These are phyloP conservation scores for Pristionchus pacificus DNA, from an alignment of 1,140 invertebrate species.

Conservation along the genomic window DNA sequence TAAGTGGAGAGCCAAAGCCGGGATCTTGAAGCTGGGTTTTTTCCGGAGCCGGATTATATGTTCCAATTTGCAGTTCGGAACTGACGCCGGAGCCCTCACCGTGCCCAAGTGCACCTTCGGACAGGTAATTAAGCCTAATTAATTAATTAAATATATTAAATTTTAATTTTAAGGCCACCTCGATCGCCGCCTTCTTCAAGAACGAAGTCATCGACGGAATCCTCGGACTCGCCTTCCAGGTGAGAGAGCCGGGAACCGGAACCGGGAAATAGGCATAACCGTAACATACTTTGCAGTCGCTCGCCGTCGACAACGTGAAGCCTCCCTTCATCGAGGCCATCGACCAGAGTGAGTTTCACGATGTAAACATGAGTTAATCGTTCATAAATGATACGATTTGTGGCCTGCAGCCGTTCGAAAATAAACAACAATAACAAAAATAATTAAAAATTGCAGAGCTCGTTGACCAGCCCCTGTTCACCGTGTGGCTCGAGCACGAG, in stretches of 20 bases:
- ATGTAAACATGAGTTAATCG: not conserved
- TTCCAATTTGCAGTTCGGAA: conserved; percentile 19
- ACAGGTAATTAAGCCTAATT: no score
- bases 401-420: not conserved
- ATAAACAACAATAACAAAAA: not conserved
- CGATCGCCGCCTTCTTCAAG: conserved; percentile 38
- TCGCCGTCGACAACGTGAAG: conserved; percentile 42
- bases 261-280: conserved; percentile 24
- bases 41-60: not conserved
- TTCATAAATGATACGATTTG: not conserved
- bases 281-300: no score
- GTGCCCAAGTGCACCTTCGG: conserved; percentile 46
- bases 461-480: conserved; percentile 46
- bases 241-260: not conserved
- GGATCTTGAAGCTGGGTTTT: not conserved
- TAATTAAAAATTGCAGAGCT: conserved; percentile 10
- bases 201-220: conserved; percentile 46
- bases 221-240: conserved; percentile 42
- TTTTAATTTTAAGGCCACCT: conserved; percentile 5
- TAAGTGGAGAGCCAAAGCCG: not conserved
- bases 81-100: conserved; percentile 20
- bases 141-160: no score
- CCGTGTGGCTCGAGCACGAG: conserved; percentile 40
- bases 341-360: conserved; percentile 25
- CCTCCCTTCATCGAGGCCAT: conserved; percentile 48